Evolutionary conservation across 2,888 invertebrate genomes (phyloP).

Genomic region (Timandra comae): DNA sequence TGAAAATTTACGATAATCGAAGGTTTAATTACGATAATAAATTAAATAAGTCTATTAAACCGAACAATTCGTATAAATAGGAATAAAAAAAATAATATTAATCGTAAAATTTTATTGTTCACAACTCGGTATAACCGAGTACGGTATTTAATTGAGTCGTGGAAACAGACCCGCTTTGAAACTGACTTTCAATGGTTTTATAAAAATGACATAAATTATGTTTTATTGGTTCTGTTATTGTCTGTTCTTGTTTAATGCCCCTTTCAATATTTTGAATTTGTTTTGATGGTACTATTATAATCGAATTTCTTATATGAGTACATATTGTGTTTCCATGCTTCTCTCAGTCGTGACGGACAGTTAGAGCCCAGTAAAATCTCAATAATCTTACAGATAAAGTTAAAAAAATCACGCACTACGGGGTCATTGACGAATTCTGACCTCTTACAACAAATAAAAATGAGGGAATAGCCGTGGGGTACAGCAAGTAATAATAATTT

Average conservation of each 20-base stretch:
- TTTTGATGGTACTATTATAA: too few species aligned
- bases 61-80: constrained; percentile 28
- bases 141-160: constrained; percentile 57
- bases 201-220: constrained; percentile 36
- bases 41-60: constrained; percentile 40
- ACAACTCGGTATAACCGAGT: constrained; percentile 27
- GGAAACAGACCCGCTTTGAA: constrained; percentile 34
- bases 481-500: too few species aligned
- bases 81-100: constrained; percentile 16
- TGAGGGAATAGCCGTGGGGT: too few species aligned
- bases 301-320: too few species aligned
- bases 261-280: too few species aligned
- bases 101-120: constrained; percentile 48
- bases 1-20: constrained; percentile 45
- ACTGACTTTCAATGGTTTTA: constrained; percentile 31
- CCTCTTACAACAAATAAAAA: too few species aligned
- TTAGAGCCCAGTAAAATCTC: too few species aligned
- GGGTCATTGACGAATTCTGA: too few species aligned
- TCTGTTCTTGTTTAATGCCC: constrained; percentile 1
- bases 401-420: too few species aligned
- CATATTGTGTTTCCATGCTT: too few species aligned
- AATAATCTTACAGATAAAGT: too few species aligned
- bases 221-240: constrained; percentile 27
- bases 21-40: constrained; percentile 47
- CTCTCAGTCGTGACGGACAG: too few species aligned